Evolutionary conservation across 2,113 vertebrate genomes (phyloP), one percentile per base, ranked within the genome.

Genomic region (Campylorhamphus procurvoides): DNA sequence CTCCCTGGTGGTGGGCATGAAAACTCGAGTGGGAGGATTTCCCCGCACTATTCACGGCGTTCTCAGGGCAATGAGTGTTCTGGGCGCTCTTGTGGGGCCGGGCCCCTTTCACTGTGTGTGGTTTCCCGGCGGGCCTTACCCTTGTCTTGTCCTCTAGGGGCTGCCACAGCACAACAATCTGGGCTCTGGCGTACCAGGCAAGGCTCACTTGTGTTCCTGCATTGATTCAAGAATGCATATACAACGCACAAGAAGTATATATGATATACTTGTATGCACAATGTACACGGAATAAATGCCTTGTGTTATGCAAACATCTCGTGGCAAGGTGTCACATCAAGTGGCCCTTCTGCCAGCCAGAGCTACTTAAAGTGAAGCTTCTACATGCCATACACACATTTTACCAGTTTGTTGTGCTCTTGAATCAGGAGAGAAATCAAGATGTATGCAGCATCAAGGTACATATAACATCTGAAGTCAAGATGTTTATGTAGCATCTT

Each of bases 61-160:
- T 2, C 12, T 3, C n/a, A 11, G 14, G 83, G 6, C 27, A 62
- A n/a, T 9, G 18, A 5, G 5, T 6, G 3, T 25, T 29, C 42
- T 7, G 6, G 2, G 52, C 39, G 0, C 9, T 0, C 25, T 35
- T 14, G 23, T 33, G 83, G 3, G n/a, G 23, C 4, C 14, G 2
- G 25, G 42, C 37, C 31, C 3, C 5, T 31, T 77, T 20, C 8
- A 0, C 9, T 24, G 27, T 5, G 0, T 12, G 44, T 7, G 11
- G 0, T 5, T 9, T 25, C 40, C 6, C 12, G 14, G 40, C 40
- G 39, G 15, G n/a, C 5, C 14, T 24, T 15, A 0, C 71, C 71
- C 91, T 42, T 9, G 25, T 7, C 7, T 76, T 22, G 75, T 87
- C 94, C 93, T 90, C 87, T 96, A 94, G 94, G 90, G 91, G 96